Evolutionary conservation across 2,797 vertebrate species (phyloP).

Genomic region (Tympanoctomys barrerae): DNA sequence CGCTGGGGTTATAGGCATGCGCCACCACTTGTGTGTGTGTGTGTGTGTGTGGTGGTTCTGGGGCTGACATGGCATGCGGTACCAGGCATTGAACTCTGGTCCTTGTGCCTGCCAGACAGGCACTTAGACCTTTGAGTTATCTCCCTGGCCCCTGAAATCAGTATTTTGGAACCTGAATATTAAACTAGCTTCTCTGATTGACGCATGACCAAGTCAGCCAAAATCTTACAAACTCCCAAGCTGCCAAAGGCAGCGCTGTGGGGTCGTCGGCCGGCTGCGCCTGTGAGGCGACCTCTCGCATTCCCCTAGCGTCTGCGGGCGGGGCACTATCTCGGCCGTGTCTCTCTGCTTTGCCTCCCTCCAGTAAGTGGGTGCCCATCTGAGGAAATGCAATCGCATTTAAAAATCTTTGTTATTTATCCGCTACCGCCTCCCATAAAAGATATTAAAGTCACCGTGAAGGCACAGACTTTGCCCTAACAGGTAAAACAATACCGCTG

Average conservation of each 20-base stretch:
- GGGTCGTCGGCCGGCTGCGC: not conserved
- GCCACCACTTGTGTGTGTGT: too few relatives aligned
- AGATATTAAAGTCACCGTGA: not conserved
- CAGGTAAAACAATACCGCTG: not conserved
- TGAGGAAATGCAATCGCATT: not conserved
- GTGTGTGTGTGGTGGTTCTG: too few relatives aligned
- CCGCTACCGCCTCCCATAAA: not conserved
- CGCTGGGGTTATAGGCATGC: too few relatives aligned
- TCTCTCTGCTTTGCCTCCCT: not conserved
- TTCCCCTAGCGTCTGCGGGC: accelerated
- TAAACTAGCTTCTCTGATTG: not conserved
- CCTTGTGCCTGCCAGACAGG: too few relatives aligned
- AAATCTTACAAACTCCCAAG: not conserved
- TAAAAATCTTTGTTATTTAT: conserved; percentile 40
- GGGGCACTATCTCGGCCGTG: not conserved
- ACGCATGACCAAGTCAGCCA: not conserved
- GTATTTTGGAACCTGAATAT: not conserved
- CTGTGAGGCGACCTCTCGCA: not conserved
- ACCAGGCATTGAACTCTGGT: too few relatives aligned
- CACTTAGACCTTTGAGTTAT: too few relatives aligned
- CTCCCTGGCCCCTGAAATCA: not conserved
- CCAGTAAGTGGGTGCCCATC: not conserved
- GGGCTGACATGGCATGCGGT: too few relatives aligned
- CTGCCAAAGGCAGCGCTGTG: not conserved
- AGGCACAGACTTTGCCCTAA: not conserved